phyloP scores from a whole-genome alignment of 2,888 invertebrate species.

The Pantelozetes paolii region DNA sequence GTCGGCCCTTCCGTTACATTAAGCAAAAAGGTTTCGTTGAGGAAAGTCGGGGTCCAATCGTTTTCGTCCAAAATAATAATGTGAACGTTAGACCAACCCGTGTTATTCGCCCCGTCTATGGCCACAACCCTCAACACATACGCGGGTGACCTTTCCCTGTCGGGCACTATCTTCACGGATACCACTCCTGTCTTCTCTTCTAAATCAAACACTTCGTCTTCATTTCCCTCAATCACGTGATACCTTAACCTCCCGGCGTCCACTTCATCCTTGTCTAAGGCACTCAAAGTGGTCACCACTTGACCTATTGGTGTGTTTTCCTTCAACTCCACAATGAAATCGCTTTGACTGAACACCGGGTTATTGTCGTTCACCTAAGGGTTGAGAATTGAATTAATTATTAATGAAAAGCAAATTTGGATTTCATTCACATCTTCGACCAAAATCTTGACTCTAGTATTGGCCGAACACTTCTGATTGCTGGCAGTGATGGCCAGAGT shows the following conservation, averaged over 20 bases:
- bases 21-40: slow-evolving; percentile 49
- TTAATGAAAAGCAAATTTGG: not conserved
- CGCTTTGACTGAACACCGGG: slow-evolving; percentile 49
- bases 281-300: slow-evolving; percentile 47
- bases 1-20: slow-evolving; percentile 49
- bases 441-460: slow-evolving; percentile 48
- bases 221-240: slow-evolving; percentile 47
- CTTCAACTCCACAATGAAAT: slow-evolving; percentile 48
- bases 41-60: slow-evolving; percentile 49
- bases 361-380: slow-evolving; percentile 49
- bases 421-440: slow-evolving; percentile 48
- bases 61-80: slow-evolving; percentile 49
- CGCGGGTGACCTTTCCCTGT: slow-evolving; percentile 47
- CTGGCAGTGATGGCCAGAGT: slow-evolving; percentile 48
- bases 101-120: slow-evolving; percentile 48
- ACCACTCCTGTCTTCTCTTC: slow-evolving; percentile 48
- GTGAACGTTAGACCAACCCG: slow-evolving; percentile 48
- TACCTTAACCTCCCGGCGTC: slow-evolving; percentile 48
- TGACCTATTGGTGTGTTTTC: slow-evolving; percentile 49
- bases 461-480: slow-evolving; percentile 48
- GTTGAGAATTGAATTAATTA: not conserved
- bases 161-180: slow-evolving; percentile 47
- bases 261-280: slow-evolving; percentile 49
- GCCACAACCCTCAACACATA: slow-evolving; percentile 47
- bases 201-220: slow-evolving; percentile 47